Percentiles rank a stretch among this genome's conserved stretches.
phyloP scores from a whole-genome alignment of 2,797 vertebrate species.

The Synanceia verrucosa region DNA sequence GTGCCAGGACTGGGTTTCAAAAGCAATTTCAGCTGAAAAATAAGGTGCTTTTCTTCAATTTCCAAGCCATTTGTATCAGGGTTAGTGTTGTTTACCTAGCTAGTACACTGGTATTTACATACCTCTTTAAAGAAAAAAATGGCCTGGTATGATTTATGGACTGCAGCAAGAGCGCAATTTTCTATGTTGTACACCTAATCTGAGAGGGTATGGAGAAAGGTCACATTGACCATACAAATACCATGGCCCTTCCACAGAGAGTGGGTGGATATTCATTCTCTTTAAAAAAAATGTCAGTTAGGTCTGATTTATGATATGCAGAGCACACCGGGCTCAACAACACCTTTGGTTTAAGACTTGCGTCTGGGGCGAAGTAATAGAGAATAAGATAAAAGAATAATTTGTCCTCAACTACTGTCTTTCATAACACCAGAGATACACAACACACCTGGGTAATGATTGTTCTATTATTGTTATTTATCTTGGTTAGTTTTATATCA shows the following conservation, averaged over 20 bases:
- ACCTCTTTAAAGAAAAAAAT: conserved; percentile 97
- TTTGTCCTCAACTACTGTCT: conserved; percentile 42
- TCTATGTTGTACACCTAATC: conserved; percentile 98
- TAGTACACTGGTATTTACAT: conserved; percentile 99
- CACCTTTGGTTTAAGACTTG: conserved; percentile 59
- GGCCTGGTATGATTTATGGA: conserved; percentile 98
- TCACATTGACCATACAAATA: conserved; percentile 97
- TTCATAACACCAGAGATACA: conserved; percentile 45
- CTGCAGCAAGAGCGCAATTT: conserved; percentile 98
- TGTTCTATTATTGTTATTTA: conserved; percentile 2
- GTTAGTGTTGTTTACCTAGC: conserved; percentile 99
- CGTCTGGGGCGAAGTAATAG: conserved; percentile 60
- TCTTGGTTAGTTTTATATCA: conserved; percentile 1
- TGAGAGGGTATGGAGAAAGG: conserved; percentile 95
- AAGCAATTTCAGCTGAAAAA: conserved; percentile 99
- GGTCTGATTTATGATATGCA: conserved; percentile 93
- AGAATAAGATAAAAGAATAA: conserved; percentile 53
- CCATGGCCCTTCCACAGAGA: conserved; percentile 92
- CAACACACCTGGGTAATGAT: conserved; percentile 22
- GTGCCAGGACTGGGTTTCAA: conserved; percentile 94
- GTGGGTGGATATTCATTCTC: conserved; percentile 97
- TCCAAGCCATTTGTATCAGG: conserved; percentile 97
- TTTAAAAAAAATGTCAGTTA: conserved; percentile 91
- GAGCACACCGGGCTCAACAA: conserved; percentile 83
- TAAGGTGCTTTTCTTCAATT: conserved; percentile 99